A percentile compares a stretch with the other conserved stretches of the same genome.
These are phyloP conservation scores for Atrina japonica DNA, from an alignment of 2,888 invertebrate species.

Conservation along the genomic window DNA sequence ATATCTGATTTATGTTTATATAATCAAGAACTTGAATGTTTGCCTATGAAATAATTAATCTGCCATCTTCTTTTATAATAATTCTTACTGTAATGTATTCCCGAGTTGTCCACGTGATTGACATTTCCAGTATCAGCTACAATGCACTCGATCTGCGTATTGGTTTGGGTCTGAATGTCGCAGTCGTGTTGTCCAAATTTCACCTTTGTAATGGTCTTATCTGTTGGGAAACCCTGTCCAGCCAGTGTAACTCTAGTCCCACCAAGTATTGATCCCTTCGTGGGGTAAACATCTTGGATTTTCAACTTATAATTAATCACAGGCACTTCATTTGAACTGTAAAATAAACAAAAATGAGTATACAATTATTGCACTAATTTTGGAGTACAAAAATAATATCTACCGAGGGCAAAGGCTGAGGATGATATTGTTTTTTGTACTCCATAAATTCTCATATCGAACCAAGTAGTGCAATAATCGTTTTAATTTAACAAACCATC, in stretches of 20 bases:
- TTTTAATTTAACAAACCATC: too few species aligned
- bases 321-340: slow-evolving; percentile 41
- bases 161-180: slow-evolving; percentile 36
- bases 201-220: slow-evolving; percentile 50
- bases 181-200: slow-evolving; percentile 56
- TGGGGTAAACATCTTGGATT: slow-evolving; percentile 61
- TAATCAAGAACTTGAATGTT: too few species aligned
- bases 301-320: slow-evolving; percentile 47
- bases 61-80: background rate
- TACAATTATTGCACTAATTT: too few species aligned
- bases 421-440: too few species aligned
- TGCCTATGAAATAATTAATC: too few species aligned
- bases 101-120: slow-evolving; percentile 55
- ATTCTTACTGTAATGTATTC: slow-evolving; percentile 52
- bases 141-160: slow-evolving; percentile 51
- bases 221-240: slow-evolving; percentile 65
- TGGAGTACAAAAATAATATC: too few species aligned
- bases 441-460: too few species aligned
- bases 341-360: slow-evolving; percentile 1
- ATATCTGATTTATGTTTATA: too few species aligned
- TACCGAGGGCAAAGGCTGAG: too few species aligned
- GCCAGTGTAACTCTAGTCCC: slow-evolving; percentile 65
- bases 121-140: slow-evolving; percentile 55
- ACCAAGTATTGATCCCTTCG: slow-evolving; percentile 62
- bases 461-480: too few species aligned